Evolutionary conservation across 2,888 invertebrate genomes (phyloP), one percentile per base, ranked within the genome.

Genomic region (Folsomia manolachei): DNA sequence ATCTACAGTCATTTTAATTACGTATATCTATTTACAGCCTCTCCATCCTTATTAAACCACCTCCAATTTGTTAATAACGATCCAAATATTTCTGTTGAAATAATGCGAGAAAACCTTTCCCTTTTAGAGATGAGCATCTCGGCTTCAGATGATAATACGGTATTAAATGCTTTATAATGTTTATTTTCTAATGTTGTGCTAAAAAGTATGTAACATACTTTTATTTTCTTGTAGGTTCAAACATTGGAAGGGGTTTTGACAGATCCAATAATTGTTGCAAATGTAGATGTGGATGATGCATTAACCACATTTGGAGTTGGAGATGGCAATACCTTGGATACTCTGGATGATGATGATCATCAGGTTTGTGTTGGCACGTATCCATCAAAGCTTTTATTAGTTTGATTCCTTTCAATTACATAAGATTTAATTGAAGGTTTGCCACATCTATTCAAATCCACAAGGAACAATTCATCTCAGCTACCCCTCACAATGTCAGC

Each of bases 241-340:
- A 78, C 75, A 0, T 66, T 81, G 7, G 82, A 80, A 74, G 77
- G 77, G 1, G 74, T 80, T 1, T 60, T 81, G 2, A 70, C 78
- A 1, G 80, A 81, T 61, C 80, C 78, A 69, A 79, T 78, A 51
- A 79, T 80, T 64, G 80, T 78, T 2, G 72, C 80, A 24, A 79
- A n/a, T n/a, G n/a, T n/a, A n/a, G 14, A 75, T 71, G 78, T 77
- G 0, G 80, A 77, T 26, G 78, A 81, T 62, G 65, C 75, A 0
- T 66, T 81, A 21, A 78, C 70, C n/a, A n/a, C n/a, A n/a, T n/a
- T n/a, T n/a, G n/a, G n/a, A 66, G 78, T 80, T 71, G 76, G 71
- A 11, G 79, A 78, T 68, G 56, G 70, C 18, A n/a, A 70, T 1
- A 74, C 66, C 0, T 64, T 80, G 18, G 77, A 78, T 26, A 74